Evolutionary conservation across 2,113 vertebrate species (phyloP).

Genomic region (Mormoops blainvillei): DNA sequence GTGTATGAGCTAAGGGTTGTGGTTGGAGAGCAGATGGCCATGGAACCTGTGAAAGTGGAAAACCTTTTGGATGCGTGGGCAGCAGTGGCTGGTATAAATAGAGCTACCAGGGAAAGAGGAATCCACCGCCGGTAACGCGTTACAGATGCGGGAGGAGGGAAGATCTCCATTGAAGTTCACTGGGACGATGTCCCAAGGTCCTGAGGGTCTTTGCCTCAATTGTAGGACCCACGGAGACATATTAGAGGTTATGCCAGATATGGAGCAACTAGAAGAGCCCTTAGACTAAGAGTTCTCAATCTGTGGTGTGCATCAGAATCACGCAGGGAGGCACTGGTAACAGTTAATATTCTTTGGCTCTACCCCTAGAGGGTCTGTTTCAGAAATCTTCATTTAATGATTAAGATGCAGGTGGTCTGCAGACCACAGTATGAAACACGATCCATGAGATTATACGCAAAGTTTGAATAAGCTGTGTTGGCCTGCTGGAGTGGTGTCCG

Average conservation of each 20-base stretch:
- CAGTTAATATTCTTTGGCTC: neutral
- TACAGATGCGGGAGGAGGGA: neutral
- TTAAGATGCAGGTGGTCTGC: neutral
- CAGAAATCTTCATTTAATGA: constrained; percentile 3
- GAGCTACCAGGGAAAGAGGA: neutral
- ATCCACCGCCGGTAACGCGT: neutral
- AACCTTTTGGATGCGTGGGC: neutral
- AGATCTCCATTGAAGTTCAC: neutral
- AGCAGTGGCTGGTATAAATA: neutral
- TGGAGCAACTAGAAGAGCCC: neutral
- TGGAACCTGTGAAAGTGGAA: neutral
- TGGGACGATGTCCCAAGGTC: neutral
- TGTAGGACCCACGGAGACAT: neutral
- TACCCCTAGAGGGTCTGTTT: neutral
- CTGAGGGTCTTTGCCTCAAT: neutral
- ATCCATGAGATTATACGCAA: neutral
- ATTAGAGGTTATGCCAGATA: neutral
- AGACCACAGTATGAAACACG: neutral
- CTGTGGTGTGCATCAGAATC: neutral
- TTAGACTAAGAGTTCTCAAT: neutral
- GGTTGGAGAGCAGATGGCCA: neutral
- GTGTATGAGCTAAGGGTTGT: neutral
- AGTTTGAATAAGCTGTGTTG: neutral
- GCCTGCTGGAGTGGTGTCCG: neutral
- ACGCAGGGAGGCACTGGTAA: neutral